Conservation (phyloP, 2,888 invertebrate species). For the Rugalucina vietnamica region DNA sequence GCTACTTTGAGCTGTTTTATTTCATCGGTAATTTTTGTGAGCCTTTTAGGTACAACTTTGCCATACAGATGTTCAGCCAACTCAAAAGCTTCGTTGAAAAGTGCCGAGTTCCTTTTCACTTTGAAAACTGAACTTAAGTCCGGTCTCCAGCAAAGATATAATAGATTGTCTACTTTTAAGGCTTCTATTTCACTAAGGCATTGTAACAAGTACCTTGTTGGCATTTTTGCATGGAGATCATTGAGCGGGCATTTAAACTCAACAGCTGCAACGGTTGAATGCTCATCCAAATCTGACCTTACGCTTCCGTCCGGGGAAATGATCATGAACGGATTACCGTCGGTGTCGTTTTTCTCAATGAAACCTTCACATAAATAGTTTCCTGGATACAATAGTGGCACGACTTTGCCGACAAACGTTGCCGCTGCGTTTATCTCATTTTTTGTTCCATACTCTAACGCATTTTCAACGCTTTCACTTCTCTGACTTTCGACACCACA, state of each 20-base stretch:
- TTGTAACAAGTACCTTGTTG: constrained; percentile 20
- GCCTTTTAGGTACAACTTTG: neutral
- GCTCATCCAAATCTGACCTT: neutral
- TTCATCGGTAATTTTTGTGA: neutral
- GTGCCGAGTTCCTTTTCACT: neutral
- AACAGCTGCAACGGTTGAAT: neutral
- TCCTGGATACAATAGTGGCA: too few species aligned
- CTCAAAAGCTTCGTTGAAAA: constrained; percentile 1
- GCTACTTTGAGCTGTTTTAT: neutral
- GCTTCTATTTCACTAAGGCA: constrained; percentile 16
- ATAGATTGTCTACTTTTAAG: neutral
- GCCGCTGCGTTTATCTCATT: too few species aligned
- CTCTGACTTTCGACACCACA: too few species aligned
- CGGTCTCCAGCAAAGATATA: constrained; percentile 19
- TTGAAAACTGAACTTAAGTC: neutral
- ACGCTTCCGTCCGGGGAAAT: constrained; percentile 32
- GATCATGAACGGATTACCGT: constrained; percentile 19
- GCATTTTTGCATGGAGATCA: constrained; percentile 8
- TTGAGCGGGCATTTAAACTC: neutral
- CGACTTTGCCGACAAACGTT: too few species aligned
- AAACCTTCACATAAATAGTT: constrained; percentile 13
- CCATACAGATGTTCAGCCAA: neutral
- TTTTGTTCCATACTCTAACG: too few species aligned
- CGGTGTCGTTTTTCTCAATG: neutral
- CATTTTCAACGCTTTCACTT: too few species aligned